Base-by-base conservation (phyloP, 2,113 vertebrate species). In the Coreoperca whiteheadi region DNA sequence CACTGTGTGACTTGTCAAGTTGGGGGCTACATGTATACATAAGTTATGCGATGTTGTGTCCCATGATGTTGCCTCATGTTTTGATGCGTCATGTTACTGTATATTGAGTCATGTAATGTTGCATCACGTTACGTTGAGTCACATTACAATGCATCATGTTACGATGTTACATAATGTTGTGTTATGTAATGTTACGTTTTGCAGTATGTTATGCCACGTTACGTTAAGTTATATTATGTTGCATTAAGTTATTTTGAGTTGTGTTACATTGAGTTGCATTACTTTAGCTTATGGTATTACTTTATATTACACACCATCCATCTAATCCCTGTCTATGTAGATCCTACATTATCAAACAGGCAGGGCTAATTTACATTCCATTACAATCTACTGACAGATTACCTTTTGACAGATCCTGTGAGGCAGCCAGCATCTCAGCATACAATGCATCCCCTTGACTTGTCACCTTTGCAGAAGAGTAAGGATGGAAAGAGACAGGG, bases 301-400 rank as follows among this genome's bases (percentile, higher is more conserved):
- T 11, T 74, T 11, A 34, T 10, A 10, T 20, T 7, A 66, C 46
- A 46, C 25, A 11, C 8, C 1, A 0, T 56, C 59, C 25, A 65
- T 61, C 84, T 56, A 65, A 79, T 63, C 46, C 67, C 70, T 63
- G 83, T 84, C 25, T 3, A 46, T 66, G 39, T 43, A 39, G 53
- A 78, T 46, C 37, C 39, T 56, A 51, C 48, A 48, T 83, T 79
- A 78, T 79, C 74, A 70, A 74, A 83, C 61, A 70, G 78, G 81
- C 74, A 76, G 70, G 51, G 60, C 77, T 66, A 43, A 53, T 74
- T 66, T 43, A 72, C 61, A 71, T 80, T 76, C 54, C 48, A 25
- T 77, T 48, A 73, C 46, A 70, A 75, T 66, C 57, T 65, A 66
- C 28, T 50, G 66, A 59, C 30, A 23, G 69, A 81, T 82, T 79